These are phyloP conservation scores for Grammatotria lemairii DNA, from an alignment of 2,113 vertebrate genomes.

Conservation along the genomic window DNA sequence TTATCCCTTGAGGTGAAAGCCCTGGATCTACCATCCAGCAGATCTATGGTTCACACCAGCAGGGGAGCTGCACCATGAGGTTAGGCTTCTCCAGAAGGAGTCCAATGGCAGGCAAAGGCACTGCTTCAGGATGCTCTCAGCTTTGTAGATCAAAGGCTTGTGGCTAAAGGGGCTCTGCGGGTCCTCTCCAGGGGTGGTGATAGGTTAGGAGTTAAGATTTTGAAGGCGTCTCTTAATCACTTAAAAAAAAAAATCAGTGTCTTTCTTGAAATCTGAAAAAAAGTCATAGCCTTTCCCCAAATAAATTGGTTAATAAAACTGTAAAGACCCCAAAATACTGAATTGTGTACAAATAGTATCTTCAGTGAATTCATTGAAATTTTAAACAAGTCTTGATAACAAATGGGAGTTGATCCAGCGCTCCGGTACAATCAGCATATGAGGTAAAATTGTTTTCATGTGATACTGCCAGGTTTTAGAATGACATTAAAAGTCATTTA, in stretches of 20 bases:
- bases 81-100: background rate
- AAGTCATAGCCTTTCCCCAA: background rate
- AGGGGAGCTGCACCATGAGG: slow-evolving; percentile 21
- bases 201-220: background rate
- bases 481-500: background rate
- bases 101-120: slow-evolving; percentile 3
- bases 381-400: background rate
- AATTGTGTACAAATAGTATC: background rate
- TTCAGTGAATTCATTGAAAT: background rate
- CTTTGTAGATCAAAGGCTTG: slow-evolving; percentile 46
- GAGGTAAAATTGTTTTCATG: background rate
- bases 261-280: background rate
- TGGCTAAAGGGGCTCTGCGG: background rate
- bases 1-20: background rate
- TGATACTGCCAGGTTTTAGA: background rate
- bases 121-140: slow-evolving; percentile 19
- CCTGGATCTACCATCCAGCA: background rate
- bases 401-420: background rate
- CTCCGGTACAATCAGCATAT: background rate
- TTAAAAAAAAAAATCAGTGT: background rate
- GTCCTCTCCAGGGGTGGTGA: background rate
- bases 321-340: background rate
- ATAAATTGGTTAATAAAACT: background rate
- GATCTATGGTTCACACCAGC: slow-evolving; percentile 60
- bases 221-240: background rate